Evolutionary conservation across 2,113 vertebrate genomes (phyloP).

Genomic region (Pachyramphus minor): DNA sequence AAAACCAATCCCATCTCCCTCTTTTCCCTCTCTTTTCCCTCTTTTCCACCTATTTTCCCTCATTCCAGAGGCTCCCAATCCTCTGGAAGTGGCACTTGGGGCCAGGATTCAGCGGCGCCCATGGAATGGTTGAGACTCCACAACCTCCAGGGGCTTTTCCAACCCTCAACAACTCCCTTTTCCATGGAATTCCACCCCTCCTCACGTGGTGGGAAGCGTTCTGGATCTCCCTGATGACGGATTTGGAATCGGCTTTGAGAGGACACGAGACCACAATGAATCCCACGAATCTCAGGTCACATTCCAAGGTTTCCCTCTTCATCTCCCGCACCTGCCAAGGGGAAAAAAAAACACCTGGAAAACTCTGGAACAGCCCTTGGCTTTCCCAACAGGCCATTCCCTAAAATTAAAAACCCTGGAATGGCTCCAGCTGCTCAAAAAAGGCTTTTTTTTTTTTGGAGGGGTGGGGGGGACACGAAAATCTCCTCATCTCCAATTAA

Average conservation of each 20-base stretch:
- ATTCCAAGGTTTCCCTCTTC: constrained; percentile 85
- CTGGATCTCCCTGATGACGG: constrained; percentile 92
- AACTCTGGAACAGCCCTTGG: fast-evolving
- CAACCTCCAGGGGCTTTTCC: too few relatives aligned
- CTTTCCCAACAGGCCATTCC: fast-evolving
- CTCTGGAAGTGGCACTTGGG: too few relatives aligned
- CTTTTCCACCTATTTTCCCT: neutral
- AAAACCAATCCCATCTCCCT: too few relatives aligned
- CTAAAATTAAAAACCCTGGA: neutral
- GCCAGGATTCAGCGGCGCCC: too few relatives aligned
- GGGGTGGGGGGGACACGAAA: too few relatives aligned
- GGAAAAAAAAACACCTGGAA: neutral
- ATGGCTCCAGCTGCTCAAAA: neutral
- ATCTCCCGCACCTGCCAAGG: constrained; percentile 83
- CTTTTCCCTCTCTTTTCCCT: too few relatives aligned
- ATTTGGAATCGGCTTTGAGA: constrained; percentile 90
- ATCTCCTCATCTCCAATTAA: too few relatives aligned
- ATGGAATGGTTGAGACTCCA: too few relatives aligned
- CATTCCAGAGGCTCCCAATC: too few relatives aligned
- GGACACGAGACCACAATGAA: constrained; percentile 97
- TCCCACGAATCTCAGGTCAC: constrained; percentile 85
- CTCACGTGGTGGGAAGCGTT: constrained; percentile 91
- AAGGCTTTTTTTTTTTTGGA: neutral
- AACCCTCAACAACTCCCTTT: too few relatives aligned
- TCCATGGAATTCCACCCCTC: too few relatives aligned